Conservation (phyloP, 2,888 invertebrate species). For the Lacanobia wlatinum region DNA sequence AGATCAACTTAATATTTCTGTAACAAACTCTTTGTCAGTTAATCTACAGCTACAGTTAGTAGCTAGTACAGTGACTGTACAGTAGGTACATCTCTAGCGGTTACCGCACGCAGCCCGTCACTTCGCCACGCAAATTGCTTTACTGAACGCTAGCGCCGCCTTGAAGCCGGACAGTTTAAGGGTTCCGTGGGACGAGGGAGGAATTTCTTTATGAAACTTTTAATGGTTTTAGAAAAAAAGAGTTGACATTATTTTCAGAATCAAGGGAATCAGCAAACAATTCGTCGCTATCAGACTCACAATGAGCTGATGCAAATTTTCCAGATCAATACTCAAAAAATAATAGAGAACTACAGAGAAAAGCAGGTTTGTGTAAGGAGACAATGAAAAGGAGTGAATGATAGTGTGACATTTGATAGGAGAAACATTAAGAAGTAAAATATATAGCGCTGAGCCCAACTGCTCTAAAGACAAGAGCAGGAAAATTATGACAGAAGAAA, state of each 20-base stretch:
- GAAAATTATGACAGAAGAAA: too few species aligned
- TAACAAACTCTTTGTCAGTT: conserved; percentile 6
- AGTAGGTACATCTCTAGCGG: conserved; percentile 60
- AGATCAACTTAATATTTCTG: background rate
- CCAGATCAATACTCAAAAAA: too few species aligned
- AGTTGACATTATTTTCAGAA: background rate
- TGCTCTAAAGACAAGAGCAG: too few species aligned
- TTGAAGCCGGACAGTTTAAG: conserved; percentile 69
- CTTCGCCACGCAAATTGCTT: conserved; percentile 85
- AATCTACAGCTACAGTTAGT: conserved; percentile 11
- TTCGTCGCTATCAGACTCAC: background rate
- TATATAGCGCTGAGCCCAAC: background rate
- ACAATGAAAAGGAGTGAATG: too few species aligned
- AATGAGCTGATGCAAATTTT: background rate
- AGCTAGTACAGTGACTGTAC: conserved; percentile 37
- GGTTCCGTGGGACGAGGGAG: conserved; percentile 62
- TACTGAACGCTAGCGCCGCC: conserved; percentile 78
- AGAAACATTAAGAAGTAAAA: background rate
- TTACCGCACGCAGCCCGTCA: conserved; percentile 76
- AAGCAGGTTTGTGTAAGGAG: too few species aligned
- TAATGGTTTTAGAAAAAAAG: background rate
- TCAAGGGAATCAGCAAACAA: too few species aligned
- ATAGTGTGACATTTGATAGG: too few species aligned
- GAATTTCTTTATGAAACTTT: background rate
- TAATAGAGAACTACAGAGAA: too few species aligned